Evolutionary conservation across 2,113 vertebrate genomes (phyloP), one percentile per base, ranked within the genome.

Genomic region (Canis aureus): DNA sequence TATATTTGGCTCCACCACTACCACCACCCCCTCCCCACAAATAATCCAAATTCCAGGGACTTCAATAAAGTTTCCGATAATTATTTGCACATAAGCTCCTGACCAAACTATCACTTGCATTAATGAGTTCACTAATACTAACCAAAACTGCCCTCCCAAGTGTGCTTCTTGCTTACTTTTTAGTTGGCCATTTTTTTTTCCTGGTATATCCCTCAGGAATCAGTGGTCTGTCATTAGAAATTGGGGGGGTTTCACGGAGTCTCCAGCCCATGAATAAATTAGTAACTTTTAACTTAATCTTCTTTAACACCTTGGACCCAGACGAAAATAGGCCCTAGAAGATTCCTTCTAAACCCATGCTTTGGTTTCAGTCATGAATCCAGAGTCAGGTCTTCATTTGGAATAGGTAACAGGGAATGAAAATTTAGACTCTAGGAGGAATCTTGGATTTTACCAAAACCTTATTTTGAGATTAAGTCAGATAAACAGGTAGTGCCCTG

Each of bases 41-140:
- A 97, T 97, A 98, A 92, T 97, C 88, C 89, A 96, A 96, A 94
- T 91, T 98, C 96, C 93, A 92, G 96, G 96, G 89, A 96, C 95
- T 96, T 97, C 60, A 95, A 8, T 95, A 94, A 98, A 97, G 89
- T 98, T 98, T 98, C 95, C 98, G 92, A 93, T 98, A 91, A 97
- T 97, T 98, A 96, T 2, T 97, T 67, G 9, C 94, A 73, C 67
- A 73, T 90, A 98, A 27, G 97, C 95, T 91, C 55, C 96, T 98
- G 83, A 95, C 83, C 78, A 95, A 64, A 60, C 80, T 86, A 62
- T 88, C 74, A 57, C 71, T 78, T 78, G 97, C 96, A 32, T 95
- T 93, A 97, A 89, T 95, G 91, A 92, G 60, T 94, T 98, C 38
- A 11, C 96, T 95, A 93, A 97, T 98, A 96, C 95, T 98, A 97